Percentiles rank a stretch among this genome's conserved stretches.
Evolutionary conservation across 2,888 invertebrate species (phyloP).

Genomic region (Uropetala carovei): DNA sequence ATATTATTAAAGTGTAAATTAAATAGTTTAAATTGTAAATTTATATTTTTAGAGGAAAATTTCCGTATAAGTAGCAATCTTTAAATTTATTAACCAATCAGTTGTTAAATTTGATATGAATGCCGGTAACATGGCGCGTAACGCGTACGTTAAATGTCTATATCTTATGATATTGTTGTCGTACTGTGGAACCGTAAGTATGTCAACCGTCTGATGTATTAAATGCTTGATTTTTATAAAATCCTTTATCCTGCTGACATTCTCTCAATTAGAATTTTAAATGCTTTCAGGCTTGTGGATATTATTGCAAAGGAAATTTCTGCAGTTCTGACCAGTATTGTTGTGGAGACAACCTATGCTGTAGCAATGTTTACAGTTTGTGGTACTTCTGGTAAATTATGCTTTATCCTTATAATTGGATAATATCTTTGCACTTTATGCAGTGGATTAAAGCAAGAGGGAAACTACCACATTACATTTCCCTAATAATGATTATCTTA

Average conservation of each 20-base stretch:
- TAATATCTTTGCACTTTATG: no score
- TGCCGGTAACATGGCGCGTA: slow-evolving; percentile 61
- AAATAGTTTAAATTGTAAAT: no score
- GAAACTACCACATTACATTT: no score
- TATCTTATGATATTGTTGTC: neutral
- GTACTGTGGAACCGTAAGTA: slow-evolving; percentile 33
- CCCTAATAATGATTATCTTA: no score
- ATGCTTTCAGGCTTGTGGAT: slow-evolving; percentile 66
- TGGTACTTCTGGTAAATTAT: no score
- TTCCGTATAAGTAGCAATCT: neutral
- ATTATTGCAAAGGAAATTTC: slow-evolving; percentile 67
- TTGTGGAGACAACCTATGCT: slow-evolving; percentile 68
- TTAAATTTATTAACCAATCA: neutral
- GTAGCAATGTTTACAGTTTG: no score
- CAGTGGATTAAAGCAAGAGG: no score
- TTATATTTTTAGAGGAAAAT: no score
- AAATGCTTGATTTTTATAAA: neutral
- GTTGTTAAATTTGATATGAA: neutral
- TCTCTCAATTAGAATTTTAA: neutral
- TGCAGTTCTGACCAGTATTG: slow-evolving; percentile 68
- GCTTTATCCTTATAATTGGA: no score
- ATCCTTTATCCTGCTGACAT: neutral
- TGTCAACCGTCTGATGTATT: neutral
- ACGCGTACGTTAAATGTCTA: slow-evolving; percentile 4
- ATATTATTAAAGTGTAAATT: no score